Evolutionary conservation across 1,140 invertebrate species (phyloP).

Genomic region (Drosophila tani): DNA sequence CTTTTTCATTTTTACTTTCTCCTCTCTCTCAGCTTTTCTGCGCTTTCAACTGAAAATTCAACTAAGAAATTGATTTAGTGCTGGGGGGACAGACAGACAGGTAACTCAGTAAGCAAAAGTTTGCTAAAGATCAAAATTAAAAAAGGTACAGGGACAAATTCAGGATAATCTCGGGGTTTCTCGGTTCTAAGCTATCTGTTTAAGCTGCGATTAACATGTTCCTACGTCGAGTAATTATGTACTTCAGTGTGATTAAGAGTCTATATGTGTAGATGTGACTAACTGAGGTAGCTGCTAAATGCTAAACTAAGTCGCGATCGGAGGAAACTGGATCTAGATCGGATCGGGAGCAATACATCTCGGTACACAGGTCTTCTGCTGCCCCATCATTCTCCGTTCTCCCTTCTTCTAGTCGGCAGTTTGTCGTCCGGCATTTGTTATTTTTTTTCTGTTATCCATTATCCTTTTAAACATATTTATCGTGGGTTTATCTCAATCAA

Average conservation of each 20-base stretch:
- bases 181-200: slow-evolving; percentile 52
- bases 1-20: slow-evolving; percentile 23
- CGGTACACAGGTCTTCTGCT: slow-evolving; percentile 49
- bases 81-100: slow-evolving; percentile 49
- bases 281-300: slow-evolving; percentile 71
- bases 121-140: slow-evolving; percentile 54
- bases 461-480: slow-evolving; percentile 3
- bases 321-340: slow-evolving; percentile 35
- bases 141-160: slow-evolving; percentile 13
- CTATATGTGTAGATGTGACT: slow-evolving; percentile 55
- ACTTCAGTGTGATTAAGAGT: slow-evolving; percentile 32
- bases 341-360: slow-evolving; percentile 47
- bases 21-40: slow-evolving; percentile 23
- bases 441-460: slow-evolving; percentile 11
- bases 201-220: slow-evolving; percentile 83
- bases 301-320: slow-evolving; percentile 50
- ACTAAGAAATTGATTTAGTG: slow-evolving; percentile 82
- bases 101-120: slow-evolving; percentile 79
- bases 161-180: not conserved
- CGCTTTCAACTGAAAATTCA: slow-evolving; percentile 74
- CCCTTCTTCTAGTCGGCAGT: slow-evolving; percentile 63
- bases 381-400: not conserved
- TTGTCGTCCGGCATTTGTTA: slow-evolving; percentile 58
- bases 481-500: slow-evolving; percentile 25
- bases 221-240: slow-evolving; percentile 71